Evolutionary conservation across 2,797 vertebrate genomes (phyloP).

Genomic region (Oreochromis grahami): DNA sequence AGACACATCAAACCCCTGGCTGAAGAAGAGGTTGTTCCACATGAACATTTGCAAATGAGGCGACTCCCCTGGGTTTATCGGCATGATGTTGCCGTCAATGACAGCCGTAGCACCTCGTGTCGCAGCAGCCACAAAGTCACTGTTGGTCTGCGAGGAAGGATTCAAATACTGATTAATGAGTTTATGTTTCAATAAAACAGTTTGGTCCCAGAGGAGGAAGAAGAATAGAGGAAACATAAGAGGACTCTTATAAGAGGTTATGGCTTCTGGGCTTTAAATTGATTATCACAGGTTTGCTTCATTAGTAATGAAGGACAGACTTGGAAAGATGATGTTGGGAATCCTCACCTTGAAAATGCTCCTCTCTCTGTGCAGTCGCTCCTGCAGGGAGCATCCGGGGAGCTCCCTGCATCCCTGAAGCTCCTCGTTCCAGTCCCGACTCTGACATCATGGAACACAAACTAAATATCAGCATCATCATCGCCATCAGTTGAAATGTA

Average conservation of each 20-base stretch:
- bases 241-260: not conserved
- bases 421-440: conserved; percentile 96
- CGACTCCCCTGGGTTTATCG: conserved; percentile 90
- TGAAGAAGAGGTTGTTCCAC: conserved; percentile 98
- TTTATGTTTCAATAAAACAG: not conserved
- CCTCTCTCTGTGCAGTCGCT: conserved; percentile 86
- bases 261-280: not conserved
- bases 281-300: not conserved
- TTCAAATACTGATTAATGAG: not conserved
- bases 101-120: conserved; percentile 89
- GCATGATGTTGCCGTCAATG: conserved; percentile 91
- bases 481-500: not conserved
- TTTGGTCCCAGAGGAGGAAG: not conserved
- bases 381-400: conserved; percentile 81
- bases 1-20: conserved; percentile 88
- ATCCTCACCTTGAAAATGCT: conserved; percentile 88
- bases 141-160: conserved; percentile 81
- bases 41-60: conserved; percentile 96
- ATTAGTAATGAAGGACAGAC: not conserved
- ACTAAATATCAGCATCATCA: not conserved
- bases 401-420: conserved; percentile 91
- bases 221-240: not conserved
- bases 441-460: conserved; percentile 67
- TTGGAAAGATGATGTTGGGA: not conserved
- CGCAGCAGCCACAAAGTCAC: conserved; percentile 90